A percentile compares a stretch with the other conserved stretches of the same genome.
phyloP scores from a whole-genome alignment of 2,888 invertebrate species.

The Papilio demoleus region DNA sequence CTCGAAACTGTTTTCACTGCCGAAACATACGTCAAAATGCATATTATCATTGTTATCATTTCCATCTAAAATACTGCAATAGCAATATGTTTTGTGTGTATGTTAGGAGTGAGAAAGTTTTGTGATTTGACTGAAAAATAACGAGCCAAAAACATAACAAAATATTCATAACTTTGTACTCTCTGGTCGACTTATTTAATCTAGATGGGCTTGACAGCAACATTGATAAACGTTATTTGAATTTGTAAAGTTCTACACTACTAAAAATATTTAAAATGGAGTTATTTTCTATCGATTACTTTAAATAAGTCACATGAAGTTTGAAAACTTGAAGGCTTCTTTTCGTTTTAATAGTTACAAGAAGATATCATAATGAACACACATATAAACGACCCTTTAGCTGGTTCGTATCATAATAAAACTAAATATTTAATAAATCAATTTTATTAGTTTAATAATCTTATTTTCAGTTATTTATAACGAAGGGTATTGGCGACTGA shows the following conservation, averaged over 20 bases:
- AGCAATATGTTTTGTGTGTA: neutral
- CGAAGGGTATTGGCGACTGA: conserved; percentile 70
- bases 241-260: neutral
- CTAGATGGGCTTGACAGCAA: neutral
- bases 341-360: neutral
- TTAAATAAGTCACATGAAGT: neutral
- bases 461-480: conserved; percentile 68
- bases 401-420: conserved; percentile 45
- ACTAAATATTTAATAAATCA: neutral
- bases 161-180: neutral
- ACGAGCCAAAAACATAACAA: neutral
- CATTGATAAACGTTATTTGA: neutral
- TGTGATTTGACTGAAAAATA: neutral
- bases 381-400: conserved; percentile 51
- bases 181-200: neutral
- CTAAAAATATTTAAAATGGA: neutral
- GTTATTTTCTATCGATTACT: neutral
- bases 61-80: neutral
- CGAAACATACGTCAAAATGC: neutral
- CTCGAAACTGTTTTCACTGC: neutral
- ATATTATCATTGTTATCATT: neutral
- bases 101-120: too few relatives aligned
- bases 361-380: neutral
- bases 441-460: neutral
- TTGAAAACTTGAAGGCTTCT: too few relatives aligned